These are phyloP conservation scores for Yponomeuta malinellus DNA, from an alignment of 2,888 invertebrate species.

Conservation along the genomic window DNA sequence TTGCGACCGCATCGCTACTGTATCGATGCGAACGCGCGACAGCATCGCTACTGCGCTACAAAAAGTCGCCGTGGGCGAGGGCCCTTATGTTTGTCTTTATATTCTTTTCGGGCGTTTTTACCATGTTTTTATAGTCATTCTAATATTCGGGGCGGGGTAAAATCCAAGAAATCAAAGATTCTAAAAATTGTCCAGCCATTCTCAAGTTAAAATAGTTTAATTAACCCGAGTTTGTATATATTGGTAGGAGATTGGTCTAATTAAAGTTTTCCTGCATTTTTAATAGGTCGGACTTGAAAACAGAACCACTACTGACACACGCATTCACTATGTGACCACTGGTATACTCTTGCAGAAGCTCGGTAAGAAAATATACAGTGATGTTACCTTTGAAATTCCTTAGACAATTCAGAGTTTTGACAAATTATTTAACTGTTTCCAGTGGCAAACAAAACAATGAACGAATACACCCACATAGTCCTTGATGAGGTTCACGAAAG, in stretches of 20 bases:
- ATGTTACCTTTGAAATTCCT: not conserved
- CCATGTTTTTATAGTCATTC: no score
- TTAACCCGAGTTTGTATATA: not conserved
- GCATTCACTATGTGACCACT: constrained; percentile 91
- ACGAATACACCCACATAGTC: constrained; percentile 90
- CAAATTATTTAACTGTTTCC: constrained; percentile 13
- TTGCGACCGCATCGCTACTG: no score
- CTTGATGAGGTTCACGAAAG: constrained; percentile 97
- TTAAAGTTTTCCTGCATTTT: not conserved
- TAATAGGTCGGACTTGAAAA: constrained; percentile 82
- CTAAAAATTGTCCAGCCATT: no score
- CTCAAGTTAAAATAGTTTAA: not conserved
- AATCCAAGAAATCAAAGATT: no score
- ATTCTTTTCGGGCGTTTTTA: no score
- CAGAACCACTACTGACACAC: constrained; percentile 78
- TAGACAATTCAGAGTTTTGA: not conserved
- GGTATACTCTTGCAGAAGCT: constrained; percentile 90
- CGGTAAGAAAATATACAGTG: constrained; percentile 35
- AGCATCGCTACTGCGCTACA: no score
- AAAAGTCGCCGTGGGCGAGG: no score
- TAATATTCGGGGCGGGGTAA: no score
- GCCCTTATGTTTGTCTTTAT: no score
- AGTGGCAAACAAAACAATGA: constrained; percentile 81
- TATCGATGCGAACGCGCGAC: no score
- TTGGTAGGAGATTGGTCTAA: not conserved